Evolutionary conservation across 2,888 invertebrate species (phyloP), one percentile per base, ranked within the genome.

Genomic region (Parasteatoda lunata): DNA sequence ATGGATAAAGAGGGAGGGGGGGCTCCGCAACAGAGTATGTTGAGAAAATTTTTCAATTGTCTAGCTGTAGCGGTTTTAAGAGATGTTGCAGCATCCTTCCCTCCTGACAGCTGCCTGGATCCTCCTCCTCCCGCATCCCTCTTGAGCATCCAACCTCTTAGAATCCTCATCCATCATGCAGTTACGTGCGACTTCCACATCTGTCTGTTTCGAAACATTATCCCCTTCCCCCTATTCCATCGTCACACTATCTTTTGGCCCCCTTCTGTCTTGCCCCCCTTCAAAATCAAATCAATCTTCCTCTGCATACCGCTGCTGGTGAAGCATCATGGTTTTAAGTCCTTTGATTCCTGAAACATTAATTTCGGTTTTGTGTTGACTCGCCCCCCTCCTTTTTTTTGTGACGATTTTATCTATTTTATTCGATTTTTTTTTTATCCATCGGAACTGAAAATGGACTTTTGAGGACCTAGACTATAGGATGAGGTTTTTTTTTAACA

Each of bases 171-270:
- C 84, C 77, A 84, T 84, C 84, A 84, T 78, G 84, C 84, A 73
- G 78, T 84, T 84, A 84, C 84, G 84, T 84, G 84, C 84, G 84
- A 84, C 84, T 84, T 84, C 84, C 78, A 84, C 84, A 84, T 84
- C 84, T 84, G 84, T 84, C 84, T 84, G 84, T 84, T 84, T 73
- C 77, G 77, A 82, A 82, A 82, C 77, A 84, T 78, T 78, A 78
- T 84, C 72, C 73, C 73, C 72, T 59, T 72, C 52, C 59, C 64
- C 70, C 64, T 64, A 49, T n/a, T 30, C 64, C 73, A 65, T 9
- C 59, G n/a, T 80, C 80, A 66, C 77, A 77, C 77, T 77, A 66
- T 77, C 77, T 77, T 52, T 66, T 73, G 71, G 48, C 48, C 65
- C 77, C 66, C 72, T 9, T 52, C 30, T 68, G 70, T 78, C 78